These are phyloP conservation scores for Spisula subtruncata DNA, from an alignment of 2,888 invertebrate genomes.

Conservation along the genomic window DNA sequence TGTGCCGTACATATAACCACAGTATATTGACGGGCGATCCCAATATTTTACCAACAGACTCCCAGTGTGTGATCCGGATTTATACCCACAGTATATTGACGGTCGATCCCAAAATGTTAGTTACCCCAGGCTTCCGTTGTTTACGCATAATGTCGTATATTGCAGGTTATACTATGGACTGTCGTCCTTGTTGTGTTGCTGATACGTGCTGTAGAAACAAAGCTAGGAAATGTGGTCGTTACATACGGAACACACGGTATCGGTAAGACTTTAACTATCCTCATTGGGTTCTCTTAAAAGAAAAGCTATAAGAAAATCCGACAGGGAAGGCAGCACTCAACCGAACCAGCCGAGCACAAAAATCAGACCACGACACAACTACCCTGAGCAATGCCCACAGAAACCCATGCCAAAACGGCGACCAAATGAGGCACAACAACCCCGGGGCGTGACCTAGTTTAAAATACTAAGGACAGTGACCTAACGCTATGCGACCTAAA, in stretches of 20 bases:
- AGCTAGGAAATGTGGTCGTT: background rate
- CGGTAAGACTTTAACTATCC: too few species aligned
- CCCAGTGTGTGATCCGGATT: background rate
- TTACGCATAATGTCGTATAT: background rate
- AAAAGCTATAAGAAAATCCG: too few species aligned
- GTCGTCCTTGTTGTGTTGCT: background rate
- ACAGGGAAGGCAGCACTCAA: too few species aligned
- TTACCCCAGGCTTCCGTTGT: background rate
- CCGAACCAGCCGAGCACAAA: too few species aligned
- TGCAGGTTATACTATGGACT: background rate
- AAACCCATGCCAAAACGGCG: too few species aligned
- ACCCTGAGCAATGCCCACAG: too few species aligned
- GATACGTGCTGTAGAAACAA: background rate
- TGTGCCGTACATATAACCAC: background rate
- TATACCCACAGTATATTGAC: background rate
- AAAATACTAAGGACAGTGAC: too few species aligned
- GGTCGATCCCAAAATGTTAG: background rate
- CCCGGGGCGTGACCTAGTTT: too few species aligned
- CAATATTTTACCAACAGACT: background rate
- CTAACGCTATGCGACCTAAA: too few species aligned
- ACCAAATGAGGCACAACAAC: too few species aligned
- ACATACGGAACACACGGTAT: background rate
- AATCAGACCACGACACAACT: too few species aligned
- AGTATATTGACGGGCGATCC: background rate
- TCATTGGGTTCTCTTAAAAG: too few species aligned